Evolutionary conservation across 1,140 invertebrate genomes (phyloP), one percentile per base, ranked within the genome.

Genomic region (Lordiphosa mommai): DNA sequence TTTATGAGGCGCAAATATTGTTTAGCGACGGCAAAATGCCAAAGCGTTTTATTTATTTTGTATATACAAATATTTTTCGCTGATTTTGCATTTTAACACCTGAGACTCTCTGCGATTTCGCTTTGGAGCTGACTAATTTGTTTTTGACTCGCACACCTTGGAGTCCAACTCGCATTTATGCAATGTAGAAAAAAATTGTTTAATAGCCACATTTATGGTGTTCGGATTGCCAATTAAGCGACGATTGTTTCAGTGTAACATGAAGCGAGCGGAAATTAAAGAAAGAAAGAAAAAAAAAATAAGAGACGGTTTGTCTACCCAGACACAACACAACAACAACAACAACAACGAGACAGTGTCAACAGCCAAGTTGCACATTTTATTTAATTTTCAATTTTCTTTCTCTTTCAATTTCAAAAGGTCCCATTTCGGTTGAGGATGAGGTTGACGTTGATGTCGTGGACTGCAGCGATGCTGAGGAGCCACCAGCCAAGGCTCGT

Each of bases 401-500:
- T 60, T 79, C 64, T 37, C 61, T 44, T 58, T 67, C 23, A 27
- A 27, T 27, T 27, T 6, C 6, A 27, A 48, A 67, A 89, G 88
- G 88, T 88, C 88, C 88, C 52, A 87, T 89, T 79, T 89, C 88
- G n/a, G 67, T 89, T 53, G 91, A 91, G 52, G 88, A 90, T 47
- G 90, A 91, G 61, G 89, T 88, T 47, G 88, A 88, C 52, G 88
- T 91, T 34, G 91, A 91, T 88, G 91, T 92, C 1, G 91, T 91
- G 49, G 91, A 92, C 68, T 91, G 91, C 71, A 92, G 91, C 43
- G 88, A 89, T 57, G 88, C 86, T 7, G 88, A 89, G 56, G 82
- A 88, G 66, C 85, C 86, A 17, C 85, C 86, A 37, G 60, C 64
- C 1, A 88, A 87, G 53, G 69, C 84, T 17, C 86, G 86, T 40